A percentile compares a stretch with the other conserved stretches of the same genome.
These are phyloP conservation scores for Sialis fuliginosa DNA, from an alignment of 2,888 invertebrate species.

Conservation along the genomic window DNA sequence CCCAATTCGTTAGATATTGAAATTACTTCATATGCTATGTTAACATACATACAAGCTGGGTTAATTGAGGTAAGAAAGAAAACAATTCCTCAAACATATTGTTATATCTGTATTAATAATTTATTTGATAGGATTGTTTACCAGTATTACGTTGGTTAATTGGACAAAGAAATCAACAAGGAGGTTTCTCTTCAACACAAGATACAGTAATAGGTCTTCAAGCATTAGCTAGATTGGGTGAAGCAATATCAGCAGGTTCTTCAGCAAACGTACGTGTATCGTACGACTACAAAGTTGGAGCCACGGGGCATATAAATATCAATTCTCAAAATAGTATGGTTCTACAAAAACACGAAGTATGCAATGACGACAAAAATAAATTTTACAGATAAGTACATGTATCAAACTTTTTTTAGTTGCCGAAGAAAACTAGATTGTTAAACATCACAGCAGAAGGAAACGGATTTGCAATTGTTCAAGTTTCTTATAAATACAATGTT, in stretches of 20 bases:
- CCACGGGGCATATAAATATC: conserved; percentile 42
- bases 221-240: conserved; percentile 48
- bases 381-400: neutral
- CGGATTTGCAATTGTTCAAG: conserved; percentile 61
- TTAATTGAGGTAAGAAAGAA: conserved; percentile 13
- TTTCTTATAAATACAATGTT: conserved; percentile 65
- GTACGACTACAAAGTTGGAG: conserved; percentile 22
- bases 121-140: conserved; percentile 25
- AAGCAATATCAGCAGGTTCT: conserved; percentile 26
- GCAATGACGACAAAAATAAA: neutral
- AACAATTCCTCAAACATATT: neutral
- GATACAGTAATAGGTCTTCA: conserved; percentile 60
- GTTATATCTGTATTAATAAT: neutral
- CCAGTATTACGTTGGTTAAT: conserved; percentile 58
- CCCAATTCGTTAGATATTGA: conserved; percentile 63
- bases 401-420: conserved; percentile 22
- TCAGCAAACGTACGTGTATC: conserved; percentile 26
- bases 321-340: conserved; percentile 23
- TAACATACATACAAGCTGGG: conserved; percentile 41
- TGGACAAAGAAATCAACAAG: conserved; percentile 46
- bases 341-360: conserved; percentile 5
- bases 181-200: conserved; percentile 56
- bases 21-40: conserved; percentile 75
- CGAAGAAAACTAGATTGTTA: conserved; percentile 38
- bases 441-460: conserved; percentile 61